Conservation (phyloP, 2,797 vertebrate genomes). For the Clarias pachynema region DNA sequence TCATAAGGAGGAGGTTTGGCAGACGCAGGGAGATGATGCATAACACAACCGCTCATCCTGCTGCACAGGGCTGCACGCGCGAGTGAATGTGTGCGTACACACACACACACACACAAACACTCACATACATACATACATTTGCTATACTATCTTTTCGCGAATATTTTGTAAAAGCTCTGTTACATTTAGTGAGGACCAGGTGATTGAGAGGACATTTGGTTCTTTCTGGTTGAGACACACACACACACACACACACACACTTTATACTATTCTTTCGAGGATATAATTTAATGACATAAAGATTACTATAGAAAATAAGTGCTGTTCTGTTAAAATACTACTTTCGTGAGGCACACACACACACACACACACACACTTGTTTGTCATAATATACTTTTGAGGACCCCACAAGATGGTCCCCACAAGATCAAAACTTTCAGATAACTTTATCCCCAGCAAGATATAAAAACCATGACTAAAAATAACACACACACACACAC, state of each 20-base stretch:
- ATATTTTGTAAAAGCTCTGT: not conserved
- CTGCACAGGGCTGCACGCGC: not conserved
- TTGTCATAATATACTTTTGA: not conserved
- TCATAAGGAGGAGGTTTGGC: not conserved
- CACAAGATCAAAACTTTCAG: too few species aligned
- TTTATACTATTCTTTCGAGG: too few species aligned
- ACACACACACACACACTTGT: not conserved
- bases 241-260: not conserved
- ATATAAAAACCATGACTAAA: too few species aligned
- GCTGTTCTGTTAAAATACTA: not conserved
- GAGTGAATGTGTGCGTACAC: not conserved
- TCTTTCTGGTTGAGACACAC: not conserved
- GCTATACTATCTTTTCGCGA: not conserved
- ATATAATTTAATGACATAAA: too few species aligned
- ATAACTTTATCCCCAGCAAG: too few species aligned
- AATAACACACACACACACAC: conserved; percentile 20
- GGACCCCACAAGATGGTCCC: too few species aligned
- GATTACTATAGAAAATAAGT: too few species aligned
- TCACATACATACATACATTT: not conserved
- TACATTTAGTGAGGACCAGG: not conserved
- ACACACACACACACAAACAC: conserved; percentile 22
- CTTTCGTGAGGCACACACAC: not conserved
- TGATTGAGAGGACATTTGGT: not conserved
- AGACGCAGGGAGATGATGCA: not conserved
- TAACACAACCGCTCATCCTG: not conserved